These are phyloP conservation scores for Salmo trutta DNA, from an alignment of 2,797 vertebrate species.

Conservation along the genomic window DNA sequence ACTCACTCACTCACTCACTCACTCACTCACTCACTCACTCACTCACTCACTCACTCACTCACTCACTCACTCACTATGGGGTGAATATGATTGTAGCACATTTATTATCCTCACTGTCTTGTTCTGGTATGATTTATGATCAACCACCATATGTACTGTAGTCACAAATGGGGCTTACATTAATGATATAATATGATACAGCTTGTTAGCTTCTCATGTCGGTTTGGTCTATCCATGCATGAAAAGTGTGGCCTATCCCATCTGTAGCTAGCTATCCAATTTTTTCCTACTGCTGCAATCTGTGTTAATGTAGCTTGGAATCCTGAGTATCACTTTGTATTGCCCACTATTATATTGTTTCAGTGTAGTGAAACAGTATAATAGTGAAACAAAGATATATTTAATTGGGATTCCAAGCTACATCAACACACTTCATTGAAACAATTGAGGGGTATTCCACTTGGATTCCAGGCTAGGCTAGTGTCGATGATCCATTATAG, in stretches of 20 bases:
- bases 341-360: neutral
- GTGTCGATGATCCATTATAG: neutral
- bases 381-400: neutral
- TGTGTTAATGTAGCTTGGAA: neutral
- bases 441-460: neutral
- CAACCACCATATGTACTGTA: conserved; percentile 34
- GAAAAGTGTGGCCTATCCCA: neutral
- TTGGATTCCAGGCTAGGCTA: neutral
- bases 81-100: neutral
- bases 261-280: neutral
- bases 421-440: neutral
- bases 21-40: conserved; percentile 31
- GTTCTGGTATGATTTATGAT: conserved; percentile 50
- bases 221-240: neutral
- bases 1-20: too few species aligned
- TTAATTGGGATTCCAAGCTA: neutral
- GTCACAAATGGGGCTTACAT: conserved; percentile 39
- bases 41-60: conserved; percentile 40
- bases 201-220: conserved; percentile 14
- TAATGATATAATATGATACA: conserved; percentile 20
- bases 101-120: conserved; percentile 6
- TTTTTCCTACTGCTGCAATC: neutral
- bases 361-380: neutral
- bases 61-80: neutral
- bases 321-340: neutral